A percentile compares a stretch with the other conserved stretches of the same genome.
Conservation (phyloP, 30 jellyfish, hydroid and myxozoan genomes). For the Aurelia aurita complex sp. Pacific region DNA sequence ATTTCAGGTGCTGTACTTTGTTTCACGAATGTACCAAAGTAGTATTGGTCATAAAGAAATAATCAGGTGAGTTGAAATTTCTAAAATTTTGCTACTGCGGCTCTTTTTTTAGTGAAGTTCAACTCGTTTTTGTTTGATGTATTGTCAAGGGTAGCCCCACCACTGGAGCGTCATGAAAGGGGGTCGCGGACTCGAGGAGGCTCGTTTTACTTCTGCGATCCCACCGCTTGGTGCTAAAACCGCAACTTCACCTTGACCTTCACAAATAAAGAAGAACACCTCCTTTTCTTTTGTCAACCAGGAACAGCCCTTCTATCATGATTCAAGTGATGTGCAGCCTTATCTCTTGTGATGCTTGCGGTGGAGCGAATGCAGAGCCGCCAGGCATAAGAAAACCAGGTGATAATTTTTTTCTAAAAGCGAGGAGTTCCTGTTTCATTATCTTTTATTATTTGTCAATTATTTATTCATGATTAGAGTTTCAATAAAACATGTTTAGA, state of each 20-base stretch:
- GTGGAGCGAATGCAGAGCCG: slow-evolving; percentile 67
- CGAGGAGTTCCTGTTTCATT: background rate
- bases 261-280: too few relatives aligned
- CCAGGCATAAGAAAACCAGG: slow-evolving; percentile 80
- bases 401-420: background rate
- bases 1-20: slow-evolving; percentile 54
- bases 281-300: background rate
- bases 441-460: background rate
- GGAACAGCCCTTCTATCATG: slow-evolving; percentile 61
- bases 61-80: slow-evolving; percentile 7
- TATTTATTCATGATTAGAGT: background rate
- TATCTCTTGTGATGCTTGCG: slow-evolving; percentile 72
- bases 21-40: slow-evolving; percentile 34
- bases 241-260: too few relatives aligned
- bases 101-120: background rate
- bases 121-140: too few relatives aligned
- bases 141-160: too few relatives aligned
- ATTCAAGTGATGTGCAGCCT: slow-evolving; percentile 69
- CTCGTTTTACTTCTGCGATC: too few relatives aligned
- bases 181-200: too few relatives aligned
- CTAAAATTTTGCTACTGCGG: background rate
- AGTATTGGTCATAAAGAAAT: slow-evolving; percentile 31
- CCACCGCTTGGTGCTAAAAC: too few relatives aligned
- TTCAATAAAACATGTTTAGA: too few relatives aligned
- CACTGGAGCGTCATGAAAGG: too few relatives aligned